A percentile compares a stretch with the other conserved stretches of the same genome.
phyloP scores from a whole-genome alignment of 2,113 vertebrate genomes.

The Nycticebus coucang region DNA sequence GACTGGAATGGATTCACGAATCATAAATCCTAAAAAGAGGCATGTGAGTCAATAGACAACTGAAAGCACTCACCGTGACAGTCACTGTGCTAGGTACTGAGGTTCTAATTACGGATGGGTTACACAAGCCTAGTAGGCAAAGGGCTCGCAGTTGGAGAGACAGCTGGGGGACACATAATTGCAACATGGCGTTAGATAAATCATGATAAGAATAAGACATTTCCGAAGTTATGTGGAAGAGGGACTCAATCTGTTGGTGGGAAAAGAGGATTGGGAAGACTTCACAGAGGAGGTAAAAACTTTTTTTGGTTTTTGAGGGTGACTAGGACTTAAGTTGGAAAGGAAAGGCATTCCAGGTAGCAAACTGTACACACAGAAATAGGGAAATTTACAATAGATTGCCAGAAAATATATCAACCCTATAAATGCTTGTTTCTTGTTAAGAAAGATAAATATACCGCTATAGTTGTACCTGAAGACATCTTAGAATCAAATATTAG shows the following conservation, averaged over 20 bases:
- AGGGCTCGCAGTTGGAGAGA: not conserved
- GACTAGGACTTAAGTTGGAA: not conserved
- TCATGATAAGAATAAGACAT: not conserved
- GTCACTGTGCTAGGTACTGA: not conserved
- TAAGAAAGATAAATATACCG: not conserved
- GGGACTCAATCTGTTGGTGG: not conserved
- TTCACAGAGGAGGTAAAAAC: not conserved
- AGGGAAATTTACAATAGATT: not conserved
- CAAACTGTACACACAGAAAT: not conserved
- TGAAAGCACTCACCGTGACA: not conserved
- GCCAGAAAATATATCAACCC: not conserved
- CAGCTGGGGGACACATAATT: not conserved
- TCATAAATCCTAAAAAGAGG: not conserved
- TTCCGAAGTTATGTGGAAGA: not conserved
- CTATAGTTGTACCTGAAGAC: not conserved
- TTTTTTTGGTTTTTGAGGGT: not conserved
- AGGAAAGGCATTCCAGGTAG: not conserved
- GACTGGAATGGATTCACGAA: not conserved
- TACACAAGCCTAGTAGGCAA: not conserved
- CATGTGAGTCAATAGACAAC: not conserved
- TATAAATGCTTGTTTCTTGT: slow-evolving; percentile 1
- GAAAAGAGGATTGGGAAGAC: not conserved
- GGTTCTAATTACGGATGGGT: not conserved
- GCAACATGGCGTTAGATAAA: not conserved
- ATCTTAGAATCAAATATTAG: not conserved